A percentile compares a stretch with the other conserved stretches of the same genome.
phyloP scores from a whole-genome alignment of 2,797 vertebrate species.

The Nannoperca obscura region DNA sequence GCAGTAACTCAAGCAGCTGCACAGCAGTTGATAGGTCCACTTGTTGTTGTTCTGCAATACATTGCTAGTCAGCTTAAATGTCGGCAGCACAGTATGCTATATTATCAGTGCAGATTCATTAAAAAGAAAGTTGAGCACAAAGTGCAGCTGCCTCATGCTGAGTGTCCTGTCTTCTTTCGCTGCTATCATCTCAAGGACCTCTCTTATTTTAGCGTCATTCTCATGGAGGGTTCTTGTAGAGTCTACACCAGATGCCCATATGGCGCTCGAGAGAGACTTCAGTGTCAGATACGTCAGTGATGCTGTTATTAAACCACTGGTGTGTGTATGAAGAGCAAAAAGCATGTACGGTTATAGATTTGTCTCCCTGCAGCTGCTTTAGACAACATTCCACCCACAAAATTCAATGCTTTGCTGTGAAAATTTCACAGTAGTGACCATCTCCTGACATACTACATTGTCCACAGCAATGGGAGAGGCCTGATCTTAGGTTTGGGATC shows the following conservation, averaged over 20 bases:
- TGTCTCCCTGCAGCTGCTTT: slow-evolving; percentile 1
- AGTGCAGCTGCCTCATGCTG: slow-evolving; percentile 22
- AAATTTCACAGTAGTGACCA: neutral
- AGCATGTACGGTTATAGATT: neutral
- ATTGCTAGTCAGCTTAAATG: slow-evolving; percentile 19
- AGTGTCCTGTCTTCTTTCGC: slow-evolving; percentile 25
- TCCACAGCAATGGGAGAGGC: neutral
- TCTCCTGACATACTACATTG: neutral
- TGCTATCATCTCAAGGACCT: slow-evolving; percentile 30
- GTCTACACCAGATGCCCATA: neutral
- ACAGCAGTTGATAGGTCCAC: slow-evolving; percentile 20
- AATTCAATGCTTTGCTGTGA: neutral
- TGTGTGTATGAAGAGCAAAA: slow-evolving; percentile 12
- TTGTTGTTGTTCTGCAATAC: neutral
- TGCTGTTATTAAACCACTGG: neutral
- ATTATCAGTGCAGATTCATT: slow-evolving; percentile 10
- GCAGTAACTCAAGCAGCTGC: slow-evolving; percentile 13
- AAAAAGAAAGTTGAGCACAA: slow-evolving; percentile 1
- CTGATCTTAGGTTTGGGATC: neutral
- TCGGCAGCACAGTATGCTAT: slow-evolving; percentile 9
- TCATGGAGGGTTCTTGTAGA: slow-evolving; percentile 16
- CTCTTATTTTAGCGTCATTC: slow-evolving; percentile 7
- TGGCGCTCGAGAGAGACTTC: slow-evolving; percentile 3
- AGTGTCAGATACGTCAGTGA: slow-evolving; percentile 3
- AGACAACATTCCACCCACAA: neutral